A percentile compares a stretch with the other conserved stretches of the same genome.
These are phyloP conservation scores for Rattus norvegicus DNA, from an alignment of 2,113 vertebrate genomes.

Conservation along the genomic window GRCr8 NC_086026.1:70500501-70501000, in stretches of 20 bases:
- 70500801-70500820: too few species aligned
- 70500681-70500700: too few species aligned
- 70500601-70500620: background rate
- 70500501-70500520: background rate
- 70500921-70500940: background rate
- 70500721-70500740: too few species aligned
- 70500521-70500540: background rate
- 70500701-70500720: too few species aligned
- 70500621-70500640: background rate
- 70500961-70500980: background rate
- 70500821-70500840: background rate
- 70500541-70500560: background rate
- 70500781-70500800: too few species aligned
- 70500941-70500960: background rate
- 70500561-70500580: background rate
- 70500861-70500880: too few species aligned
- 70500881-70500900: background rate
- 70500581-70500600: background rate
- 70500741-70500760: too few species aligned
- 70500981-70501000: too few species aligned
- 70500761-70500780: too few species aligned
- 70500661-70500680: background rate
- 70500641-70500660: background rate
- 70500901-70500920: background rate
- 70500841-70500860: too few species aligned